Conservation (phyloP, 2,113 vertebrate genomes). For the Rhabdornis inornatus region DNA sequence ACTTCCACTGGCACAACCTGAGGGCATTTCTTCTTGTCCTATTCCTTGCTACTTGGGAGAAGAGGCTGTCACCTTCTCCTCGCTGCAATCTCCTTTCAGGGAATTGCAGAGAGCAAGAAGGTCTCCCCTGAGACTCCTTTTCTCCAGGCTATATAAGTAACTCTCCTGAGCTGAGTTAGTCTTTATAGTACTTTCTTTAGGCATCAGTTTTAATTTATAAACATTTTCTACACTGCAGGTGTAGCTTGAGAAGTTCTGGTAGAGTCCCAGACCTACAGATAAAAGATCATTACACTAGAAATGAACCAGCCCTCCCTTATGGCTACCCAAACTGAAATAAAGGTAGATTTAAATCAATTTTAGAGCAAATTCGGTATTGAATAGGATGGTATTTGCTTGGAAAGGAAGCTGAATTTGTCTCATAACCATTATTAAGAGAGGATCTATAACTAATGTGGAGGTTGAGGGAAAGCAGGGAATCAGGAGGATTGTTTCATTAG, state of each 20-base stretch:
- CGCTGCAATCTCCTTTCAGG: rapidly evolving
- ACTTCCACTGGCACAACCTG: background rate
- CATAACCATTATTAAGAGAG: background rate
- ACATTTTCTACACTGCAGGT: background rate
- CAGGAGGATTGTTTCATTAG: background rate
- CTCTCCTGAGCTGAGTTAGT: background rate
- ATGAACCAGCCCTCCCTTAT: background rate
- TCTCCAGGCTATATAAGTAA: background rate
- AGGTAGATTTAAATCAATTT: background rate
- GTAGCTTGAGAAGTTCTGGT: background rate
- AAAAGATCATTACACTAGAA: background rate
- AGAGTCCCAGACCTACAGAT: background rate
- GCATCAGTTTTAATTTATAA: background rate
- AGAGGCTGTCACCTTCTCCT: background rate
- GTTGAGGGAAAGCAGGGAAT: background rate
- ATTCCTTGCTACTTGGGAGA: background rate
- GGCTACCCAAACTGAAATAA: background rate
- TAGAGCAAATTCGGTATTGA: background rate
- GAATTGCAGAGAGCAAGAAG: background rate
- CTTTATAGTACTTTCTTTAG: background rate
- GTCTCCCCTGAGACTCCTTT: background rate
- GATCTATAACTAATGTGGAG: background rate
- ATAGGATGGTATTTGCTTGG: background rate
- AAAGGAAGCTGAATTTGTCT: background rate
- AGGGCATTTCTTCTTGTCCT: background rate